phyloP scores from a whole-genome alignment of 2,888 invertebrate species.

The Drosophila putrida region DNA sequence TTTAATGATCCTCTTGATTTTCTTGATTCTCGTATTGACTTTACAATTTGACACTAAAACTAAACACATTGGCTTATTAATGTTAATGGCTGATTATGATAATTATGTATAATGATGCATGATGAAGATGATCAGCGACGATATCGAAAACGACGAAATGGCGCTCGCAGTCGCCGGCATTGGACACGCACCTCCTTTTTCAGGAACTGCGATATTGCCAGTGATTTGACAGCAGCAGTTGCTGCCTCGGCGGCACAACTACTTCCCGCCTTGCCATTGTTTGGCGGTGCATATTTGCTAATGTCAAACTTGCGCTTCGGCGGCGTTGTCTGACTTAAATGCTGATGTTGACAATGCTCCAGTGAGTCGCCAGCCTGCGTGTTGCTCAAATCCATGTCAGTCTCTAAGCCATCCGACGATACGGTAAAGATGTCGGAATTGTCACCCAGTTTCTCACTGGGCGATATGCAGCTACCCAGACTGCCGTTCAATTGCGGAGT shows the following conservation, averaged over 20 bases:
- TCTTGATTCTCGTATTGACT: conserved; percentile 6
- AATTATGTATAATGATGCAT: conserved; percentile 29
- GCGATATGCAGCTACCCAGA: conserved; percentile 83
- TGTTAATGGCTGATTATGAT: conserved; percentile 35
- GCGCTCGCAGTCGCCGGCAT: conserved; percentile 82
- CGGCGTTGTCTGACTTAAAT: conserved; percentile 44
- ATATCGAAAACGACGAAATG: conserved; percentile 84
- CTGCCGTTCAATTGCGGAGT: conserved; percentile 82
- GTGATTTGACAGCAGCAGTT: conserved; percentile 80
- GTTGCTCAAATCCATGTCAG: conserved; percentile 84
- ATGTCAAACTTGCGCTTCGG: conserved; percentile 82
- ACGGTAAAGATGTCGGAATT: conserved; percentile 85
- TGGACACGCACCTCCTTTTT: conserved; percentile 84
- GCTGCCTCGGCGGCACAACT: conserved; percentile 80
- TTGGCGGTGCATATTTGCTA: conserved; percentile 79
- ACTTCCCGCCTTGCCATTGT: conserved; percentile 71
- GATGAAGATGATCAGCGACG: conserved; percentile 77
- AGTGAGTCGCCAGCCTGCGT: conserved; percentile 74
- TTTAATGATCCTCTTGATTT: conserved; percentile 24
- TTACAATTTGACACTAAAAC: conserved; percentile 47
- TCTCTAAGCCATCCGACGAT: conserved; percentile 85
- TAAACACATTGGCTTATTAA: conserved; percentile 37
- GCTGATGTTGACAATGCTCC: conserved; percentile 66
- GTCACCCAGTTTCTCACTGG: conserved; percentile 84
- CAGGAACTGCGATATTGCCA: conserved; percentile 83